These are phyloP conservation scores for Sinohyriopsis cumingii DNA, from an alignment of 2,888 invertebrate genomes.

Conservation along the genomic window DNA sequence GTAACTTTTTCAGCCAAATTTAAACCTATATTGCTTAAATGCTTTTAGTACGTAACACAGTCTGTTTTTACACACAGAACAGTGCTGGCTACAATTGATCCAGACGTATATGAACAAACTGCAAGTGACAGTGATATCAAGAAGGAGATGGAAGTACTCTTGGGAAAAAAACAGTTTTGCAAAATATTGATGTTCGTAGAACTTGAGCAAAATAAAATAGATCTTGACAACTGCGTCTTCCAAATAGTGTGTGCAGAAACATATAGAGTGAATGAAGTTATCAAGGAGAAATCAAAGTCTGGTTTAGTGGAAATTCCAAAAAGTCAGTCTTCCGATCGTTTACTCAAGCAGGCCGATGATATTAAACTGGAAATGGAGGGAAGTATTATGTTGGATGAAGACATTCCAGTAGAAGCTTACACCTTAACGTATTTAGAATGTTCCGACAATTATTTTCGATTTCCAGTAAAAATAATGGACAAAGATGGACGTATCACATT, in stretches of 20 bases:
- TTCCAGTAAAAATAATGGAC: slow-evolving; percentile 26
- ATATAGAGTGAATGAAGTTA: slow-evolving; percentile 23
- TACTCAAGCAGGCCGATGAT: slow-evolving; percentile 33
- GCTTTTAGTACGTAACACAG: too few species aligned
- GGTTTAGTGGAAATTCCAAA: slow-evolving; percentile 37
- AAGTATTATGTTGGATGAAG: slow-evolving; percentile 26
- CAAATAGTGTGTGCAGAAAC: slow-evolving; percentile 32
- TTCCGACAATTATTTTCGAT: slow-evolving; percentile 37
- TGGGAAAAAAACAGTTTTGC: slow-evolving; percentile 36
- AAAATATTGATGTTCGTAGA: slow-evolving; percentile 36
- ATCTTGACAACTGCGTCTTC: slow-evolving; percentile 27
- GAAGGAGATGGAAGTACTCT: slow-evolving; percentile 35
- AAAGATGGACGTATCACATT: slow-evolving; percentile 28
- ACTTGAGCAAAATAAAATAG: slow-evolving; percentile 16
- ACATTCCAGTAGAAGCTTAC: slow-evolving; percentile 37
- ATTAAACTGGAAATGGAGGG: slow-evolving; percentile 33
- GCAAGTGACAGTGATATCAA: slow-evolving; percentile 15
- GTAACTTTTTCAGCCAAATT: too few species aligned
- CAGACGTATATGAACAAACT: slow-evolving; percentile 15
- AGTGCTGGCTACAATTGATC: slow-evolving; percentile 32
- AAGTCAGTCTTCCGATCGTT: slow-evolving; percentile 35
- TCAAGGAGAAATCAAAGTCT: slow-evolving; percentile 32
- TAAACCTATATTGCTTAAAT: too few species aligned
- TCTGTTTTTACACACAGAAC: slow-evolving; percentile 20
- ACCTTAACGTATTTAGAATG: slow-evolving; percentile 37